Evolutionary conservation across 1,140 invertebrate genomes (phyloP), one percentile per base, ranked within the genome.

Genomic region (Lerema accius): DNA sequence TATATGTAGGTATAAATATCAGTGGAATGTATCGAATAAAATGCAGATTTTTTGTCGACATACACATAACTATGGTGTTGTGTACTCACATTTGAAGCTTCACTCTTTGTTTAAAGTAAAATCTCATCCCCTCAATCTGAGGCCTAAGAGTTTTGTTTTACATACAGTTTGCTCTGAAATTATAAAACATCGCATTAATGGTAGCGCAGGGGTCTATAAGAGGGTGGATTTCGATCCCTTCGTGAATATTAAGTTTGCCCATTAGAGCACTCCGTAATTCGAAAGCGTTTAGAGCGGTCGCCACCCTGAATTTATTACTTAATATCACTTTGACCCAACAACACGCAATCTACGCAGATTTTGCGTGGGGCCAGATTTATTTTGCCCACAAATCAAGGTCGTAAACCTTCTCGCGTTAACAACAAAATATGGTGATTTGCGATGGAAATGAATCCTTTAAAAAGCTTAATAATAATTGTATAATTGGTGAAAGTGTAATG

Each of bases 221-320:
- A 65, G 60, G 67, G 64, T 45, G 23, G 48, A 51, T 59, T 65
- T 56, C 59, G 71, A 76, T 72, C 80, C 77, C 70, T 78, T 75
- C 69, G 70, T 80, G 84, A 86, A 86, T 86, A 84, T 86, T 84
- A 86, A 86, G 76, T 82, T 83, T 67, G 69, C 51, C 76, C 78
- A 83, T 86, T 84, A 84, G 74, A 71, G 62, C 67, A 64, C 73
- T 69, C 59, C 67, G 76, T 78, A 80, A 83, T 82, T 80, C 69
- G 70, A 79, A 82, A 82, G 71, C 77, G 72, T 80, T 83, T 83
- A 83, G 71, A 78, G 65, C 71, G 68, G 66, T 66, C 63, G 60
- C 67, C 60, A 58, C 58, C 28, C 62, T 55, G 68, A 81, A 80
- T 82, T 78, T 80, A 80, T 80, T 80, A 76, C 71, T 71, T 75